Percentiles rank a stretch among this genome's conserved stretches.
phyloP scores from a whole-genome alignment of 2,888 invertebrate genomes.

The Polydrusus cervinus region DNA sequence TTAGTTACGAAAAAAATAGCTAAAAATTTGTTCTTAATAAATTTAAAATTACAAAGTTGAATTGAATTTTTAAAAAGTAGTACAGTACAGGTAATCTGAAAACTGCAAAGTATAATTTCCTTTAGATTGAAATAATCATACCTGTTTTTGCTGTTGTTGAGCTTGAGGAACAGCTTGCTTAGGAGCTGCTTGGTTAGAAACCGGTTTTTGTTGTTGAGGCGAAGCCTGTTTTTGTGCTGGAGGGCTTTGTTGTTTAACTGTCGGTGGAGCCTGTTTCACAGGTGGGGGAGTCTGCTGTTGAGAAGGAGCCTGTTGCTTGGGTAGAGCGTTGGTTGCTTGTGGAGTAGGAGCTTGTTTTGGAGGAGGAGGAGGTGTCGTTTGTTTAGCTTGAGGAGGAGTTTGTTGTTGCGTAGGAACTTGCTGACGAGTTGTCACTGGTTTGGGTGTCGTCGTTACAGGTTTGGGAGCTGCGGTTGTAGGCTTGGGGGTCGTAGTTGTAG shows the following conservation, averaged over 20 bases:
- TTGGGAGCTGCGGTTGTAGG: constrained; percentile 73
- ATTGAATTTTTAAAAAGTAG: no score
- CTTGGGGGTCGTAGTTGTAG: constrained; percentile 52
- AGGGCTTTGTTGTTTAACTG: constrained; percentile 50
- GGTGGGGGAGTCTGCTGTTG: constrained; percentile 49
- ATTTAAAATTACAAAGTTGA: no score
- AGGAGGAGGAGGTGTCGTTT: constrained; percentile 42
- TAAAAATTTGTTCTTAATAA: no score
- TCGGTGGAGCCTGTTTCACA: constrained; percentile 43
- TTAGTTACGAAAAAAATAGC: no score
- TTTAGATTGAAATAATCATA: background rate
- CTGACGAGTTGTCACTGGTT: constrained; percentile 45
- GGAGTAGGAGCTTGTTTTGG: constrained; percentile 38
- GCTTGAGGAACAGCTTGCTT: background rate
- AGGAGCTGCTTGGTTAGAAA: background rate
- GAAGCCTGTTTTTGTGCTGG: background rate
- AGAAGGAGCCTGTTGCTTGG: constrained; percentile 46
- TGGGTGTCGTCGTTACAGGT: constrained; percentile 56
- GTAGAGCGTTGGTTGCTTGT: constrained; percentile 40
- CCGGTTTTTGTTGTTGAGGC: no score
- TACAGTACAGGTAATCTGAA: no score
- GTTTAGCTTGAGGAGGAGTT: constrained; percentile 56
- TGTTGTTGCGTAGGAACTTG: constrained; percentile 52
- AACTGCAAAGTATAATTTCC: no score
- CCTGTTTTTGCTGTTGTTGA: constrained; percentile 6